Conservation (phyloP, 2,113 vertebrate species). For the Cyanocitta stelleri region DNA sequence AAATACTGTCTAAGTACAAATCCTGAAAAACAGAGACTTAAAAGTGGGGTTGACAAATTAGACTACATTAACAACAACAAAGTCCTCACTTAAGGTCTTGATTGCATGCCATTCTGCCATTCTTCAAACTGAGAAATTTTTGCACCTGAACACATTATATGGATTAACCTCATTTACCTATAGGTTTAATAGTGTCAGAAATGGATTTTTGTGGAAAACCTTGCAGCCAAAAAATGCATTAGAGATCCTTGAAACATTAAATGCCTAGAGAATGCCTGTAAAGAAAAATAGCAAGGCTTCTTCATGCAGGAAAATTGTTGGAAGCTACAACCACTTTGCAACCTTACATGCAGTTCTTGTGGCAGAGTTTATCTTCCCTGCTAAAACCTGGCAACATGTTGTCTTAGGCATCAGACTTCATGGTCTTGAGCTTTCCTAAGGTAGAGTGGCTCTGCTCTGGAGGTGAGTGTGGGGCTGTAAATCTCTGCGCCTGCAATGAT, state of each 20-base stretch:
- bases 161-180: not conserved
- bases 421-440: not conserved
- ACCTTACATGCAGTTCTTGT: fast-evolving
- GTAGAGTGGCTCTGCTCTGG: not conserved
- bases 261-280: not conserved
- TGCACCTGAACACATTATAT: not conserved
- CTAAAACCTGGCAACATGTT: fast-evolving
- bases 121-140: not conserved
- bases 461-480: fast-evolving
- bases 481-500: not conserved
- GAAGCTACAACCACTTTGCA: not conserved
- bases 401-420: not conserved
- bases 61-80: not conserved
- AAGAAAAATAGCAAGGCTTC: not conserved
- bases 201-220: not conserved
- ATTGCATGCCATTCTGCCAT: not conserved
- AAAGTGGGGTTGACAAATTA: not conserved
- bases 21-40: not conserved
- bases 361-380: not conserved
- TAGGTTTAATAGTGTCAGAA: not conserved
- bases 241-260: not conserved
- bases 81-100: not conserved
- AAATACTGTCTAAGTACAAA: not conserved
- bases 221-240: not conserved
- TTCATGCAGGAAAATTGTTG: not conserved